These are phyloP conservation scores for Psittacula derbiana DNA, from an alignment of 2,797 vertebrate genomes.

Conservation along the genomic window DNA sequence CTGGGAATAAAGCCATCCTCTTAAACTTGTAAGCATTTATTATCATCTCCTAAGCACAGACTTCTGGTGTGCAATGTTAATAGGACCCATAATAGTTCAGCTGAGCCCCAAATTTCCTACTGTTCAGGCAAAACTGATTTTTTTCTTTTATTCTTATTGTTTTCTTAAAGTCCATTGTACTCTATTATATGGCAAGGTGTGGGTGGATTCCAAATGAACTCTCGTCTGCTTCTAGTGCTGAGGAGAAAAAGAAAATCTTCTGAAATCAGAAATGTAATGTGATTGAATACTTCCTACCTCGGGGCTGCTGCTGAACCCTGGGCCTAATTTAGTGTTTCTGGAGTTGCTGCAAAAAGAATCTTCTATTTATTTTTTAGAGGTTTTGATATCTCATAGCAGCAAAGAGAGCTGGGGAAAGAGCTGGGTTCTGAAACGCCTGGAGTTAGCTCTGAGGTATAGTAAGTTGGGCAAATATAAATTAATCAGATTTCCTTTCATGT, in stretches of 20 bases:
- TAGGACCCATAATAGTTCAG: neutral
- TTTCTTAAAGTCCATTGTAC: neutral
- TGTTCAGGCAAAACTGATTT: neutral
- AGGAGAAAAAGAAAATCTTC: neutral
- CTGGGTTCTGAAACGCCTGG: neutral
- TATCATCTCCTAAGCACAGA: neutral
- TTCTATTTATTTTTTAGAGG: neutral
- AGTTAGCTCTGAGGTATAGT: neutral
- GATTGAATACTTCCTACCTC: neutral
- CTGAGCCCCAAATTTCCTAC: conserved; percentile 21
- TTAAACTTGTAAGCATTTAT: neutral
- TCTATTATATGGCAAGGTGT: neutral
- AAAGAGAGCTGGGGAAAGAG: neutral
- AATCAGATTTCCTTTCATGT: neutral
- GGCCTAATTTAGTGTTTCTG: neutral
- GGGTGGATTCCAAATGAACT: neutral
- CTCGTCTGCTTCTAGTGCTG: neutral
- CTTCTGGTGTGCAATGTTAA: neutral
- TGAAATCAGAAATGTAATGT: neutral
- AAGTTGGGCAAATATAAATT: neutral
- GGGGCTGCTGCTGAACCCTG: neutral
- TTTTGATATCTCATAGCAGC: neutral
- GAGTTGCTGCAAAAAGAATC: neutral
- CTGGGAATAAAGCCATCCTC: neutral
- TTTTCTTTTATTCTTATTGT: neutral